Evolutionary conservation across 1,140 invertebrate genomes (phyloP).

Genomic region (Ceratosolen fusciceps): DNA sequence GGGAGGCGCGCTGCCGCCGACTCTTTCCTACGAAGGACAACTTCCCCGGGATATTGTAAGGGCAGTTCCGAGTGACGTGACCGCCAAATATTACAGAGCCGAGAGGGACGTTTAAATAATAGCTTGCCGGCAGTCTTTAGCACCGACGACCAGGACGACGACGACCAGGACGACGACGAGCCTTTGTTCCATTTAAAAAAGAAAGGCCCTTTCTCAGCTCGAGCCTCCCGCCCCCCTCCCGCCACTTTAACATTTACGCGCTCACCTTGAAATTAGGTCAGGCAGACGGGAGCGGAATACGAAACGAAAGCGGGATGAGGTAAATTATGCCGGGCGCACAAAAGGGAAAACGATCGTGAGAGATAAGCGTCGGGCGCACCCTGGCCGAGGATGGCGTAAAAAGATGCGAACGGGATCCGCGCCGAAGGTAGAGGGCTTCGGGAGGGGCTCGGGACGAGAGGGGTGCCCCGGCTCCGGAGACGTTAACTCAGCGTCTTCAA

Average conservation of each 20-base stretch:
- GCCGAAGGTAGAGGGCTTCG: constrained; percentile 22
- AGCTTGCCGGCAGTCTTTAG: constrained; percentile 8
- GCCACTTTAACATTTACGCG: constrained; percentile 1
- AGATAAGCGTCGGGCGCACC: constrained; percentile 13
- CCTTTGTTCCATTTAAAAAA: constrained; percentile 26
- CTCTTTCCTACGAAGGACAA: constrained; percentile 2
- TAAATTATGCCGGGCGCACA: constrained; percentile 36
- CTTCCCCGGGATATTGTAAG: constrained; percentile 19
- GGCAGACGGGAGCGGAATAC: constrained; percentile 45
- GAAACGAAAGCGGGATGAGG: constrained; percentile 42
- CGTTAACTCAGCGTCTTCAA: constrained; percentile 69
- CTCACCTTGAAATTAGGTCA: constrained; percentile 41
- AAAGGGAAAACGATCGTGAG: constrained; percentile 36
- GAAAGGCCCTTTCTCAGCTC: not conserved
- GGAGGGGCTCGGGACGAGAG: constrained; percentile 15
- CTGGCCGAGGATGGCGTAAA: constrained; percentile 29
- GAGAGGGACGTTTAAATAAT: constrained; percentile 26
- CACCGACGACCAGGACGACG: too few relatives aligned
- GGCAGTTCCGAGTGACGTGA: constrained; percentile 31
- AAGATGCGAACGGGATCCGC: constrained; percentile 11
- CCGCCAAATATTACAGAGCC: constrained; percentile 8
- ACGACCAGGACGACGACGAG: too few relatives aligned
- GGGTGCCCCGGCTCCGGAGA: constrained; percentile 32
- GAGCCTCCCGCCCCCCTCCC: not conserved
- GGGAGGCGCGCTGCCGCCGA: not conserved